Evolutionary conservation across 2,888 invertebrate genomes (phyloP), one percentile per base, ranked within the genome.

Genomic region (Apantesis nais): DNA sequence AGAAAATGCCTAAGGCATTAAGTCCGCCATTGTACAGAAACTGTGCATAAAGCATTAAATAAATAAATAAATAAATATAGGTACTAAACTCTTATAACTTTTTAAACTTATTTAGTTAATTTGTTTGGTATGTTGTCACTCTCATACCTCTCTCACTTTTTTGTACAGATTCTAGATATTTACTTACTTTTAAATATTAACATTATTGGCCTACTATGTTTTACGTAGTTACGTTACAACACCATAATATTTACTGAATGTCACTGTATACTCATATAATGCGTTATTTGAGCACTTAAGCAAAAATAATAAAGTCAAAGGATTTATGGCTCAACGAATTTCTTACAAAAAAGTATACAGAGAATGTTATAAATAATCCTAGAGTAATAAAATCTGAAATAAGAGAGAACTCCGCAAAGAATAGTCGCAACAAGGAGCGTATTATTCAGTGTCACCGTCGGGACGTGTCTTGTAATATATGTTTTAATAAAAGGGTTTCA

Each of bases 401-500:
- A 91, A 88, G 87, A 89, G 85, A 86, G 85, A 89, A 83, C 86
- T 87, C 80, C 81, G 82, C 84, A 87, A 90, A 91, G 92, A 91
- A 90, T 89, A 90, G 92, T 92, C 88, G 91, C 92, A 92, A 93
- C 92, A 92, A 90, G 89, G 89, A 92, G 89, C 88, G 84, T 93
- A 94, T 95, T 93, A 93, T 94, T 95, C 94, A 93, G 89, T 94
- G 94, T 94, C 94, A 92, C 87, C 79, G 84, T 79, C 92, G 88
- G 87, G 93, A 90, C 93, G 94, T 88, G 93, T 89, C 88, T 86
- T 85, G 86, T 94, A 94, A 95, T 94, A 93, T 94, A 94, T 94
- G 94, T 92, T 93, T 94, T 94, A 94, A 95, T 94, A 94, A 94
- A 94, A 94, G 93, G 93, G 92, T 93, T 93, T 91, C 93, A 92